Percentiles rank a stretch among this genome's conserved stretches.
Evolutionary conservation across 2,888 invertebrate species (phyloP).

Genomic region (Ceraclea dissimilis): DNA sequence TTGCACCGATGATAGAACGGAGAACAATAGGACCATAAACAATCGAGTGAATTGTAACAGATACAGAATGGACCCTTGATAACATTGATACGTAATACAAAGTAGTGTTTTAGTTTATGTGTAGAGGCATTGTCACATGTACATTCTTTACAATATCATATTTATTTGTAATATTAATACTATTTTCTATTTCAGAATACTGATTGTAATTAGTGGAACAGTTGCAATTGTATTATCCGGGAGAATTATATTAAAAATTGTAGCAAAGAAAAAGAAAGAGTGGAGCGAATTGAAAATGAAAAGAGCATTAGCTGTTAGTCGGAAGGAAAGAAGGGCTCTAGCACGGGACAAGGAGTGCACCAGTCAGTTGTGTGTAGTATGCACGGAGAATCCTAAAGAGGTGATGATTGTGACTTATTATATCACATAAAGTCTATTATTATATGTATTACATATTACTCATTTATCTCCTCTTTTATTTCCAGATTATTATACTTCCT

Average conservation of each 20-base stretch:
- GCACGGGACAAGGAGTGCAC: conserved; percentile 56
- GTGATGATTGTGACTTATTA: conserved; percentile 33
- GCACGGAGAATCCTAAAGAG: conserved; percentile 76
- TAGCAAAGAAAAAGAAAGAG: conserved; percentile 43
- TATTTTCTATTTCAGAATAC: conserved; percentile 35
- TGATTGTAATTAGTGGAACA: conserved; percentile 49
- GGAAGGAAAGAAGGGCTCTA: conserved; percentile 57
- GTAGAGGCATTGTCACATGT: no score
- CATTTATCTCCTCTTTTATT: conserved; percentile 26
- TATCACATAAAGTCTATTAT: not conserved
- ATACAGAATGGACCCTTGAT: no score
- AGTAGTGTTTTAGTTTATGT: no score
- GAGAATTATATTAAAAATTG: conserved; percentile 47
- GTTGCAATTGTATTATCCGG: conserved; percentile 47
- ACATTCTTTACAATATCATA: no score
- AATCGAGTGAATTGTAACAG: no score
- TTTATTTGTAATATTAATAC: no score
- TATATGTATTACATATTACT: no score
- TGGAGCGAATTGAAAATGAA: conserved; percentile 51
- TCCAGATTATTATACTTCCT: conserved; percentile 71
- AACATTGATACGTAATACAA: no score
- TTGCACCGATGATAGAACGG: no score
- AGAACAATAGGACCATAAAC: no score
- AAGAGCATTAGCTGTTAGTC: conserved; percentile 55
- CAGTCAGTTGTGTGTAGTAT: conserved; percentile 75